These are phyloP conservation scores for Cerastis leucographa DNA, from an alignment of 2,888 invertebrate species.

Conservation along the genomic window DNA sequence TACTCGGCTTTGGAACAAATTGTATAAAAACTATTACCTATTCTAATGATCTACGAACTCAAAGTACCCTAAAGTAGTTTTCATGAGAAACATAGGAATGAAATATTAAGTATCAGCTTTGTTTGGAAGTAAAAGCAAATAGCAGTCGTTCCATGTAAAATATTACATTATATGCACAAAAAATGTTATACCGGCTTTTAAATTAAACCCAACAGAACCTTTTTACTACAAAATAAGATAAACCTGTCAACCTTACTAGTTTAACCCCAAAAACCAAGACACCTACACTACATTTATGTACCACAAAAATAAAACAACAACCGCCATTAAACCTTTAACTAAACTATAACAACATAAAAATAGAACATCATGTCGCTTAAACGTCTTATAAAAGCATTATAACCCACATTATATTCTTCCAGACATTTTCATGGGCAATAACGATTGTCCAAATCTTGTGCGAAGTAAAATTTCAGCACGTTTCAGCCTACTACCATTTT, in stretches of 20 bases:
- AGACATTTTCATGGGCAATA: constrained; percentile 51
- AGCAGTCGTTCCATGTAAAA: too few species aligned
- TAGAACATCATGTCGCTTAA: constrained; percentile 3
- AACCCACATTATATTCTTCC: constrained; percentile 36
- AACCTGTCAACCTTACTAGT: background rate
- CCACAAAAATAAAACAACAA: background rate
- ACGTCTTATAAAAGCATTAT: constrained; percentile 36
- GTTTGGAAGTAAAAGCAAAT: too few species aligned
- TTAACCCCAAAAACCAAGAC: background rate
- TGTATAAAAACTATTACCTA: too few species aligned
- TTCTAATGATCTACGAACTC: too few species aligned
- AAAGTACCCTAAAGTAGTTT: too few species aligned
- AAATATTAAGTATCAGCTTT: too few species aligned
- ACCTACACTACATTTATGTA: background rate
- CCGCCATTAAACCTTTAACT: constrained; percentile 16
- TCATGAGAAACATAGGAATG: too few species aligned
- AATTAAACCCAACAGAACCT: too few species aligned
- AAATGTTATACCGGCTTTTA: too few species aligned
- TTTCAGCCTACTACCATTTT: constrained; percentile 52
- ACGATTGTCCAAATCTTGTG: constrained; percentile 46
- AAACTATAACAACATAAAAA: constrained; percentile 37
- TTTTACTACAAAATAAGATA: background rate
- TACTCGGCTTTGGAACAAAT: too few species aligned
- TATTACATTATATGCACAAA: too few species aligned
- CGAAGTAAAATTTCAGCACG: constrained; percentile 23